These are phyloP conservation scores for Chunga burmeisteri DNA, from an alignment of 2,113 vertebrate genomes.

Conservation along the genomic window DNA sequence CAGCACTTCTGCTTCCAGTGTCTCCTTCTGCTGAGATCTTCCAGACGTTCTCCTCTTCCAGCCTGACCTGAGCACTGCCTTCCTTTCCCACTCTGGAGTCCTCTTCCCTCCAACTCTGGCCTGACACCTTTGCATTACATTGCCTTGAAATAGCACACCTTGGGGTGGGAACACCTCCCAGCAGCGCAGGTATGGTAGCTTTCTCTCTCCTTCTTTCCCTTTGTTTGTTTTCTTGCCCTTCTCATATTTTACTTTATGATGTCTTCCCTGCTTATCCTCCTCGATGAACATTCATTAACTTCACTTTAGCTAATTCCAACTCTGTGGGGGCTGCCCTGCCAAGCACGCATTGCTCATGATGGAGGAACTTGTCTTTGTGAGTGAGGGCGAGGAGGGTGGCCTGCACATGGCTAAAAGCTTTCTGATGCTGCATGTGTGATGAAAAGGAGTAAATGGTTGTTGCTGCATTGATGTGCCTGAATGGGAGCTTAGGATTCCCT, in stretches of 20 bases:
- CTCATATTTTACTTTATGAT: neutral
- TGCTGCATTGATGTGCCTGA: neutral
- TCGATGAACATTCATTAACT: neutral
- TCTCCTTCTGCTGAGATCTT: neutral
- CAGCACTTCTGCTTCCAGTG: neutral
- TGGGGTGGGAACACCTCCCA: neutral
- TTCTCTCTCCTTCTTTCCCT: neutral
- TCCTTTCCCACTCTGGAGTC: neutral
- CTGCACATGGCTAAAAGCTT: neutral
- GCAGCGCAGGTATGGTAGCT: neutral
- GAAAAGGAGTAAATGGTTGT: neutral
- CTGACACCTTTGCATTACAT: neutral
- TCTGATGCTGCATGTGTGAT: neutral
- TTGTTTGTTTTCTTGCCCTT: neutral
- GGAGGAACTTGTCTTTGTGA: neutral
- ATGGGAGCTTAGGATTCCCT: neutral
- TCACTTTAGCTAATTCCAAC: neutral
- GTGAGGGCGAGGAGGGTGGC: neutral
- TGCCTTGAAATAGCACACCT: neutral
- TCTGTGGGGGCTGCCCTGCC: neutral
- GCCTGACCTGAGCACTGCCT: neutral
- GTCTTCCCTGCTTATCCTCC: neutral
- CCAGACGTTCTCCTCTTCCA: neutral
- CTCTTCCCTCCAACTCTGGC: neutral
- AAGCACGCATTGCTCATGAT: neutral